Evolutionary conservation across 2,888 invertebrate species (phyloP).

Genomic region (Acrobasis consociella): DNA sequence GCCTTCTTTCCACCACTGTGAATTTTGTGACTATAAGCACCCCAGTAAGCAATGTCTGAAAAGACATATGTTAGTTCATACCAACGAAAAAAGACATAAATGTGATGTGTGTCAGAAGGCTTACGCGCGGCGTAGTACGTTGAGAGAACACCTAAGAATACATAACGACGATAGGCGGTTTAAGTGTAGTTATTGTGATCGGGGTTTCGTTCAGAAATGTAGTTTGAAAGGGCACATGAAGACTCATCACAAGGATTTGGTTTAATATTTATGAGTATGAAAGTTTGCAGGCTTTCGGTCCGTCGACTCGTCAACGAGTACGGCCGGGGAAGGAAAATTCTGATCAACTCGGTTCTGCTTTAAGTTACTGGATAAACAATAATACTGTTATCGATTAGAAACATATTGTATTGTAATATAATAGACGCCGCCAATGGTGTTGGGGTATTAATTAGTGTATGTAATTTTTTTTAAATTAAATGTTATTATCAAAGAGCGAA

Average conservation of each 20-base stretch:
- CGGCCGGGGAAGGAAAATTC: too few species aligned
- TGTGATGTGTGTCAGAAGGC: constrained; percentile 56
- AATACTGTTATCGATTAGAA: too few species aligned
- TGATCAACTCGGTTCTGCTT: too few species aligned
- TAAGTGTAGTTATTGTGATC: constrained; percentile 42
- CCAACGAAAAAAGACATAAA: constrained; percentile 54
- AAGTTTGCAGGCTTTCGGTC: too few species aligned
- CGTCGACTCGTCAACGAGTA: too few species aligned
- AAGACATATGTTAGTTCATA: constrained; percentile 25
- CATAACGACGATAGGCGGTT: constrained; percentile 46
- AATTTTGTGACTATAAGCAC: constrained; percentile 26
- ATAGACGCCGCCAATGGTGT: too few species aligned
- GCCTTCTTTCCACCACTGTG: constrained; percentile 11
- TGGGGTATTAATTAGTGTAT: too few species aligned
- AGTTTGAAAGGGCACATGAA: constrained; percentile 45
- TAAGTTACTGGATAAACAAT: too few species aligned
- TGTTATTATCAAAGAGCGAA: too few species aligned
- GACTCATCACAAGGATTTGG: constrained; percentile 47
- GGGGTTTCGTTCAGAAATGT: constrained; percentile 37
- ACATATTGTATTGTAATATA: too few species aligned
- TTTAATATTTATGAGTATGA: background rate
- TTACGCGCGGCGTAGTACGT: constrained; percentile 48
- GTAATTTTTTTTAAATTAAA: too few species aligned
- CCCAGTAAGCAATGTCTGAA: constrained; percentile 23
- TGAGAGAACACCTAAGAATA: constrained; percentile 56